Conservation (phyloP, 1,140 invertebrate genomes). For the Anoplophora glabripennis region DNA sequence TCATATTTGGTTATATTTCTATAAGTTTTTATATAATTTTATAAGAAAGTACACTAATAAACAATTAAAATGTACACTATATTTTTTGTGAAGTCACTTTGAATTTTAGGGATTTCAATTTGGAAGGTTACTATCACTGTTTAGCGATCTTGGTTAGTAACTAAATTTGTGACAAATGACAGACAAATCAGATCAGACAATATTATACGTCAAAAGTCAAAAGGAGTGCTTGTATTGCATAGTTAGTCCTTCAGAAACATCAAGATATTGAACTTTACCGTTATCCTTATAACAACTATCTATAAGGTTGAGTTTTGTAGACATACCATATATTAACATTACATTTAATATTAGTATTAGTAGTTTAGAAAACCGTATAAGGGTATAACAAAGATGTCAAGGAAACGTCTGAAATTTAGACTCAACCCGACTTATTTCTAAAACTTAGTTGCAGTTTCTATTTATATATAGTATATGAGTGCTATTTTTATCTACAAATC, state of each 20-base stretch:
- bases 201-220: background rate
- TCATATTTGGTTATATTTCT: too few species aligned
- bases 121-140: too few species aligned
- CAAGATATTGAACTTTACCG: slow-evolving; percentile 18
- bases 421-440: slow-evolving; percentile 14
- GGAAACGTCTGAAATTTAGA: slow-evolving; percentile 26
- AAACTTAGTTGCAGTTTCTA: slow-evolving; percentile 17
- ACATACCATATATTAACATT: background rate
- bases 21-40: too few species aligned
- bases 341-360: background rate
- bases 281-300: slow-evolving; percentile 17
- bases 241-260: slow-evolving; percentile 26
- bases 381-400: slow-evolving; percentile 35
- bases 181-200: background rate
- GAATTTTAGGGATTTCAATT: too few species aligned
- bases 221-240: background rate
- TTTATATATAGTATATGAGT: slow-evolving; percentile 10
- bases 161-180: background rate
- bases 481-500: slow-evolving; percentile 20
- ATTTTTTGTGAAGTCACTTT: too few species aligned
- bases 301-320: slow-evolving; percentile 24
- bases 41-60: too few species aligned
- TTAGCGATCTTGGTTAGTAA: too few species aligned
- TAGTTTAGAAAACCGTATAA: slow-evolving; percentile 29
- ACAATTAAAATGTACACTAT: too few species aligned